Percentiles rank a stretch among this genome's conserved stretches.
phyloP scores from a whole-genome alignment of 1,140 invertebrate species.

The Drosophila guanche region DNA sequence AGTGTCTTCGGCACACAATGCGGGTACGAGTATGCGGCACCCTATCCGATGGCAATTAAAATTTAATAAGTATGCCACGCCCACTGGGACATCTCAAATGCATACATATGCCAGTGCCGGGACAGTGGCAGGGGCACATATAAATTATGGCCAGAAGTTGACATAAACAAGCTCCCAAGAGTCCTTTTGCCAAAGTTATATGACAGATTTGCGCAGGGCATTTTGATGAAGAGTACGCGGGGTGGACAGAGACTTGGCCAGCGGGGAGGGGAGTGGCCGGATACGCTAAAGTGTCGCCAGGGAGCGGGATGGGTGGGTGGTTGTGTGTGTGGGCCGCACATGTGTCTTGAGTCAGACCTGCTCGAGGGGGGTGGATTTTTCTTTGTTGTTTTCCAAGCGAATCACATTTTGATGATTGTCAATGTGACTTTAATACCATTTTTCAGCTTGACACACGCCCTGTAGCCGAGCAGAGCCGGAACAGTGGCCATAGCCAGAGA shows the following conservation, averaged over 20 bases:
- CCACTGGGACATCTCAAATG: constrained; percentile 23
- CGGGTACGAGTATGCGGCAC: too few relatives aligned
- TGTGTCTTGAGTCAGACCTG: constrained; percentile 53
- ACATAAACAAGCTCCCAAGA: constrained; percentile 83
- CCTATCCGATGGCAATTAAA: constrained; percentile 60
- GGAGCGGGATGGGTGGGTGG: constrained; percentile 42
- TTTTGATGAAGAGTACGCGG: constrained; percentile 69
- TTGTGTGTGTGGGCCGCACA: constrained; percentile 46
- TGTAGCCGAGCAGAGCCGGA: not conserved
- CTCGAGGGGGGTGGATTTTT: constrained; percentile 27
- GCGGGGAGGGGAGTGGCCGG: constrained; percentile 21
- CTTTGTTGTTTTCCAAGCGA: constrained; percentile 71
- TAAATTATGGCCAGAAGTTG: constrained; percentile 81
- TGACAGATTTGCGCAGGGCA: constrained; percentile 78
- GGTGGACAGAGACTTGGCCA: constrained; percentile 3
- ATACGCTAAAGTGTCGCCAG: constrained; percentile 75
- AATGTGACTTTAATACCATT: constrained; percentile 84
- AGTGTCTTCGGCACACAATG: constrained; percentile 3
- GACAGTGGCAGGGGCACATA: constrained; percentile 31
- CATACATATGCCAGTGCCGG: constrained; percentile 52
- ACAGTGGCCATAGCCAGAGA: too few relatives aligned
- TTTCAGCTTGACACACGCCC: constrained; percentile 72
- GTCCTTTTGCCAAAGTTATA: constrained; percentile 79
- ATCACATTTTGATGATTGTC: constrained; percentile 83
- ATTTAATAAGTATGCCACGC: constrained; percentile 65